phyloP scores from a whole-genome alignment of 2,888 invertebrate genomes.

The Anodontia alba region DNA sequence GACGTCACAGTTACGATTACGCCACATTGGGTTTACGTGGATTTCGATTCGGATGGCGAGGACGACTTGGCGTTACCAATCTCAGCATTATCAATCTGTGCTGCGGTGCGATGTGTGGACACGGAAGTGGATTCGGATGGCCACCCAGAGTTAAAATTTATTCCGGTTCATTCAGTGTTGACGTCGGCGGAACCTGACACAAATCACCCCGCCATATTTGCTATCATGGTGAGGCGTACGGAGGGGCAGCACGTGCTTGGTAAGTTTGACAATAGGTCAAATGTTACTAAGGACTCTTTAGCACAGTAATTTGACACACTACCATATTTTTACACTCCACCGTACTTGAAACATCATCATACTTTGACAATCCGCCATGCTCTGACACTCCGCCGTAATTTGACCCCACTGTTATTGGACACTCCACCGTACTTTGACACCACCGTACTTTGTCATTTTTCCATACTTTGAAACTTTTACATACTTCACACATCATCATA shows the following conservation, averaged over 20 bases:
- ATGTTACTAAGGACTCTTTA: no score
- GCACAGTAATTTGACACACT: no score
- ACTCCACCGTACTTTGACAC: no score
- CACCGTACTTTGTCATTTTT: no score
- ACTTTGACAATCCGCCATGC: no score
- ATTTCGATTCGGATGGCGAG: conserved; percentile 16
- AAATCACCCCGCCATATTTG: conserved; percentile 48
- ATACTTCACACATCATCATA: no score
- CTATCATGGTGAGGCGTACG: conserved; percentile 40
- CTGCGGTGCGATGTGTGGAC: conserved; percentile 51
- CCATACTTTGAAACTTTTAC: no score
- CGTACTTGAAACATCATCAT: no score
- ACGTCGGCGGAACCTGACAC: conserved; percentile 44
- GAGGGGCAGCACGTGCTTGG: neutral
- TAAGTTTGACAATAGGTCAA: neutral
- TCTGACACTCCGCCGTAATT: no score
- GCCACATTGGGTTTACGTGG: conserved; percentile 31
- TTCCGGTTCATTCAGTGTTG: conserved; percentile 56
- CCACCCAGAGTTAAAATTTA: conserved; percentile 39
- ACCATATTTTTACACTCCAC: no score
- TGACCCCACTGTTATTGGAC: no score
- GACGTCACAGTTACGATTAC: conserved; percentile 46
- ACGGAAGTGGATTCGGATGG: conserved; percentile 12
- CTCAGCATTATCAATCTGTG: conserved; percentile 45
- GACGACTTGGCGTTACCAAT: conserved; percentile 36